phyloP scores from a whole-genome alignment of 2,113 vertebrate species.

The Nothoprocta perdicaria region DNA sequence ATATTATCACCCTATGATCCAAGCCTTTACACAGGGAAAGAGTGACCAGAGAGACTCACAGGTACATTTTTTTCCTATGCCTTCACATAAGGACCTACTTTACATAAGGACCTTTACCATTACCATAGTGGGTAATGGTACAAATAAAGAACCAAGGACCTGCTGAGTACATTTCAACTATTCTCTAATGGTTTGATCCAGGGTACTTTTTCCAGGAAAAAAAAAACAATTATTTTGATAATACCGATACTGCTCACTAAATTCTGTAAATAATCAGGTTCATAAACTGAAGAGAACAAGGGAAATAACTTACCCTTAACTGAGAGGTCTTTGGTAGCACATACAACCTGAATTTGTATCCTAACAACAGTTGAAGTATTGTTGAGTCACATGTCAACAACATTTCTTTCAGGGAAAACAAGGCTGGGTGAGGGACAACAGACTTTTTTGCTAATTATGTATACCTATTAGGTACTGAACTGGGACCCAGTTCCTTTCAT shows the following conservation, averaged over 20 bases:
- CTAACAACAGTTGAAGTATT: not conserved
- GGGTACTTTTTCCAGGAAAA: not conserved
- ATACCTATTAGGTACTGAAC: not conserved
- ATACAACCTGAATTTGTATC: not conserved
- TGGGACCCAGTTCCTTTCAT: not conserved
- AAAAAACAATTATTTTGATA: not conserved
- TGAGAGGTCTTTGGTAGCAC: not conserved
- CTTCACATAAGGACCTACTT: not conserved
- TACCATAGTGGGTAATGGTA: fast-evolving
- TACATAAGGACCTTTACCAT: too few relatives aligned
- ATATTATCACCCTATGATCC: not conserved
- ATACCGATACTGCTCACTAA: not conserved
- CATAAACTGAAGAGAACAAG: not conserved
- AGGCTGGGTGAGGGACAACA: not conserved
- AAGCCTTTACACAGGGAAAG: not conserved
- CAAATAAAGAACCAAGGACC: not conserved
- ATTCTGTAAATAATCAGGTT: not conserved
- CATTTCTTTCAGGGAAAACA: not conserved
- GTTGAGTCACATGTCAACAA: not conserved
- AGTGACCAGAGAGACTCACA: not conserved
- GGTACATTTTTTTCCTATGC: not conserved
- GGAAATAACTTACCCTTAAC: not conserved
- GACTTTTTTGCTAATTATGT: not conserved
- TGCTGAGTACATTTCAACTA: not conserved
- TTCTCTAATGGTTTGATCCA: not conserved